Base-by-base conservation (phyloP, 2,888 invertebrate species). In the Muschampia plurimacula region DNA sequence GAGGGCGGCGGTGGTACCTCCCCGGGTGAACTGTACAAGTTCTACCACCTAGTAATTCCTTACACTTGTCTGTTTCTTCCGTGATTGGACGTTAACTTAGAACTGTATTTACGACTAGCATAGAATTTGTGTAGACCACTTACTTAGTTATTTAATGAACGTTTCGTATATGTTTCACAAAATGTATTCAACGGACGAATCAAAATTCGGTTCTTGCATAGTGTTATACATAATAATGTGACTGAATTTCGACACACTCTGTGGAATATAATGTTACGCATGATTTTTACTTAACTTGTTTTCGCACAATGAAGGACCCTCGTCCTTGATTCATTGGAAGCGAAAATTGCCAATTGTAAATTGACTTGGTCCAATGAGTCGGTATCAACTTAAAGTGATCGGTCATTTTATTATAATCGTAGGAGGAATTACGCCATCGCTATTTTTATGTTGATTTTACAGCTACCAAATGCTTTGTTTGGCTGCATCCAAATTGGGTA, bases 241-340 rank as follows among this genome's bases (percentile, higher is more conserved):
- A 22, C 49, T 52, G 32, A 57, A 46, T 71, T 71, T 60, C 71
- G 44, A 49, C 63, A 71, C 49, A 15, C 57, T 9, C 32, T 15
- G 65, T 13, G 1, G 22, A 36, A 22, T 70, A 66, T 49, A n/a
- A 49, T 3, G 55, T 66, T 72, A 69, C 63, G 63, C 39, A 55
- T 60, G 60, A 15, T 28, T 70, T 60, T 71, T 70, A 71, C 59
- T 71, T 52, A 67, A 62, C 72, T 39, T 59, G 67, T 52, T 67
- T 13, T 62, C 67, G 15, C 49, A 67, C 67, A 71, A 57, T 60
- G 46, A 59, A 66, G 66, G 71, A 71, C 71, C 59, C 66, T 66
- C n/a, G 65, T 71, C 70, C 65, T 72, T 72, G 67, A 67, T 52
- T 67, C 55, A 15, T 55, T 72, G 57, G 62, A 44, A 57, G 46